Percentiles rank a stretch among this genome's conserved stretches.
phyloP scores from a whole-genome alignment of 2,797 vertebrate genomes.

The Numenius phaeopus region DNA sequence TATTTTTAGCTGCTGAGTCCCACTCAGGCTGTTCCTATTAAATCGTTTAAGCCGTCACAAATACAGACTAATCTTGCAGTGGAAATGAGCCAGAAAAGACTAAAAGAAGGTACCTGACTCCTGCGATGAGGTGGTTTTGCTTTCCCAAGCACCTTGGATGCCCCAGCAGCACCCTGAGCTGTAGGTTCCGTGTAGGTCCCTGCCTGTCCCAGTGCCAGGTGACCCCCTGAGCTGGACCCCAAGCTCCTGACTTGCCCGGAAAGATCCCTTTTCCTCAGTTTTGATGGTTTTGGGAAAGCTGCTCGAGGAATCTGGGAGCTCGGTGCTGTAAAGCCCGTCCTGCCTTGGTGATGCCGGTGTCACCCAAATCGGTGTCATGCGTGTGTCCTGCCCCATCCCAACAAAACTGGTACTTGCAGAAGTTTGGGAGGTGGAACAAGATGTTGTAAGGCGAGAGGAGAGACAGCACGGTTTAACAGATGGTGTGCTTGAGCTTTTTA shows the following conservation, averaged over 20 bases:
- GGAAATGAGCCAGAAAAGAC: background rate
- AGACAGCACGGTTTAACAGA: background rate
- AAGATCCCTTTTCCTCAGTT: background rate
- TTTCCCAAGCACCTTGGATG: fast-evolving
- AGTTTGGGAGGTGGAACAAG: background rate
- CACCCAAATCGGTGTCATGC: fast-evolving
- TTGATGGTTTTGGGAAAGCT: background rate
- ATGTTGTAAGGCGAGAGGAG: background rate
- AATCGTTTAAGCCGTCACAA: background rate
- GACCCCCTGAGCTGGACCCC: background rate
- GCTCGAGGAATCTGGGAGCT: background rate
- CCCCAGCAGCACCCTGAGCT: background rate
- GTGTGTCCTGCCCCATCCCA: background rate
- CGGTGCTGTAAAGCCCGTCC: background rate
- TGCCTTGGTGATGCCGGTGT: background rate
- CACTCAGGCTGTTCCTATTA: background rate
- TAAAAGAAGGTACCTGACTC: background rate
- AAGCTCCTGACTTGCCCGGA: background rate
- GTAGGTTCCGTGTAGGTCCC: background rate
- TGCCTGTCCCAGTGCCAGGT: background rate
- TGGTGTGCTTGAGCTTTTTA: background rate
- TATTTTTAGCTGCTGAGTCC: background rate
- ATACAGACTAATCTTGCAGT: background rate
- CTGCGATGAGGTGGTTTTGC: background rate
- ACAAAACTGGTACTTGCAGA: background rate